Evolutionary conservation across 2,888 invertebrate genomes (phyloP).

Genomic region (Melinopterus prodromus): DNA sequence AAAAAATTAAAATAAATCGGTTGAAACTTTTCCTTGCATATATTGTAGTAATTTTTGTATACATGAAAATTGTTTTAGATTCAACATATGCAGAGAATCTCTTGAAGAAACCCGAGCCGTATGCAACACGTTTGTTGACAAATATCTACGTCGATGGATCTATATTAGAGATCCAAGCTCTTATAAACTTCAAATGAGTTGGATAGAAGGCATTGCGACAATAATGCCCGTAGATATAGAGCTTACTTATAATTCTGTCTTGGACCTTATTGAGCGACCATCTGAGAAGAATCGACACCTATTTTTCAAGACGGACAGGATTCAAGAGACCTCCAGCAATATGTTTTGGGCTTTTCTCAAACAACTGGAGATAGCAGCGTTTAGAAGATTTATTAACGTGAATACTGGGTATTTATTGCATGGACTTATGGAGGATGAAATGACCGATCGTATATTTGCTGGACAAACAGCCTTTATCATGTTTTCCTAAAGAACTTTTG

Average conservation of each 20-base stretch:
- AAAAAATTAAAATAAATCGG: too few relatives aligned
- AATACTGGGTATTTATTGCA: not conserved
- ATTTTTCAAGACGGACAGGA: not conserved
- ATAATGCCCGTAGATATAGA: not conserved
- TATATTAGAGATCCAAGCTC: not conserved
- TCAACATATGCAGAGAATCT: constrained; percentile 73
- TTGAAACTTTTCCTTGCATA: too few relatives aligned
- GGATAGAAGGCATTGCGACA: not conserved
- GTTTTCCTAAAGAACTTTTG: not conserved
- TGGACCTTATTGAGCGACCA: not conserved
- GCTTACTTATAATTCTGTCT: not conserved
- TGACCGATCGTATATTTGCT: not conserved
- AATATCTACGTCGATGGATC: not conserved
- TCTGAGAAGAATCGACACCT: not conserved
- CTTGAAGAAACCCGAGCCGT: constrained; percentile 70
- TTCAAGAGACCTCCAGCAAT: not conserved
- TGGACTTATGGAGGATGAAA: not conserved
- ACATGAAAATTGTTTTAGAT: constrained; percentile 49
- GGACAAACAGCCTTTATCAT: not conserved
- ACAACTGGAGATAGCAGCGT: not conserved
- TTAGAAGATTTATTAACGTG: not conserved
- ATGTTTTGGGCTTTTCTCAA: not conserved
- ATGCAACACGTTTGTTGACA: constrained; percentile 54
- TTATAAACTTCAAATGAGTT: not conserved
- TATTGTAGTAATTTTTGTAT: not conserved